These are phyloP conservation scores for Artemisiospiza belli DNA, from an alignment of 2,113 vertebrate species.

Conservation along the genomic window DNA sequence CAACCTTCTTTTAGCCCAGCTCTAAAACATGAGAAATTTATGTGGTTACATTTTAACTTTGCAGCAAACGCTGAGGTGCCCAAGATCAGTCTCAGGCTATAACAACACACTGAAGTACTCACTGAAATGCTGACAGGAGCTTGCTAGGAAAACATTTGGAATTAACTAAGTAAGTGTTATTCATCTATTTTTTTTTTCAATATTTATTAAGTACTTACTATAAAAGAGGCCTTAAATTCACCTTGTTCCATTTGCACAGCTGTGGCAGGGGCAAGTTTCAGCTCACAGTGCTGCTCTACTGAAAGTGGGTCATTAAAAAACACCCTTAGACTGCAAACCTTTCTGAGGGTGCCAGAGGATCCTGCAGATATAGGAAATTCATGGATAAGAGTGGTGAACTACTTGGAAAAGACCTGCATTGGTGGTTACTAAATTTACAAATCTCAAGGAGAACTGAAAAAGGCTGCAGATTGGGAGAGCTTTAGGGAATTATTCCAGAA, in stretches of 20 bases:
- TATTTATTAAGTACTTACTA: neutral
- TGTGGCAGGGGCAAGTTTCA: neutral
- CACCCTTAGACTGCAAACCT: neutral
- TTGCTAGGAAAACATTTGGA: neutral
- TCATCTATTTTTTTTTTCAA: rapidly evolving
- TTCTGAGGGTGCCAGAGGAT: neutral
- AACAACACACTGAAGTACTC: neutral
- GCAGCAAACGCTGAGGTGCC: neutral
- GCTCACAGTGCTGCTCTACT: neutral
- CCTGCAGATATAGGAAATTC: neutral
- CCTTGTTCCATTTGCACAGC: neutral
- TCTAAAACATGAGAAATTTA: rapidly evolving
- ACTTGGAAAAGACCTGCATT: neutral
- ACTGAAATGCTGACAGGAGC: neutral
- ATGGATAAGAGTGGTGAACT: neutral
- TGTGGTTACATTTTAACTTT: neutral
- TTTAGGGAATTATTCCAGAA: neutral
- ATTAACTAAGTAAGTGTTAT: neutral
- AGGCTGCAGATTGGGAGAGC: neutral
- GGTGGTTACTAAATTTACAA: neutral
- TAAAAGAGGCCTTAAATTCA: neutral
- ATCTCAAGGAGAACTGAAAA: neutral
- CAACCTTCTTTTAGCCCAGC: neutral
- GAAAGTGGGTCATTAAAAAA: neutral
- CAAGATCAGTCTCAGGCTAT: neutral